These are phyloP conservation scores for Stegastes partitus DNA, from an alignment of 2,113 vertebrate genomes.

Conservation along the genomic window DNA sequence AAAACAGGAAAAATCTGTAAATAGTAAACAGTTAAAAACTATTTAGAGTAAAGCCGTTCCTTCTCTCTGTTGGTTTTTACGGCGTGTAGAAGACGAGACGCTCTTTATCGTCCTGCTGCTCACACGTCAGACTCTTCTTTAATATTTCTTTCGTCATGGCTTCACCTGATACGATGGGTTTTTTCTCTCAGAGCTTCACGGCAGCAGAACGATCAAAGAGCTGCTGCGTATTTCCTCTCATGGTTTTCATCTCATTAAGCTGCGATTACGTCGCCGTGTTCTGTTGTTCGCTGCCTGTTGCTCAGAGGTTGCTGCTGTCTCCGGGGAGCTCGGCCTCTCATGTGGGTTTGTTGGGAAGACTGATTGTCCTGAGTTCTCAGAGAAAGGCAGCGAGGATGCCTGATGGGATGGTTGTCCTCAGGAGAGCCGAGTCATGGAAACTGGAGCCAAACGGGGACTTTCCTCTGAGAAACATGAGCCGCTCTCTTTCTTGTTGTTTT, in stretches of 20 bases:
- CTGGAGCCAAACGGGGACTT: slow-evolving; percentile 28
- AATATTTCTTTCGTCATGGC: not conserved
- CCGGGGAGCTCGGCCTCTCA: slow-evolving; percentile 47
- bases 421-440: slow-evolving; percentile 72
- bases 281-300: not conserved
- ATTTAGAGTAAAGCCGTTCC: no score
- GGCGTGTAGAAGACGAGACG: not conserved
- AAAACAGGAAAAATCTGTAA: no score
- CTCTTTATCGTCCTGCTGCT: not conserved
- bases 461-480: slow-evolving; percentile 22
- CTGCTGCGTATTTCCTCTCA: not conserved
- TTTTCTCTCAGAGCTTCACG: not conserved
- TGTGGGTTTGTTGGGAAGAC: slow-evolving; percentile 60
- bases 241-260: not conserved
- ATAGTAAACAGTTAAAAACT: no score
- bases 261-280: not conserved
- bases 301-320: slow-evolving; percentile 32
- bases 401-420: slow-evolving; percentile 62
- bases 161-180: not conserved
- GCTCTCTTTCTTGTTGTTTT: not conserved
- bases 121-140: slow-evolving; percentile 2
- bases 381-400: slow-evolving; percentile 30
- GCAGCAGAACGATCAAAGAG: not conserved
- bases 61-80: no score
- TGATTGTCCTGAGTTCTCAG: slow-evolving; percentile 64